phyloP scores from a whole-genome alignment of 2,888 invertebrate genomes.

The Callinectes sapidus region DNA sequence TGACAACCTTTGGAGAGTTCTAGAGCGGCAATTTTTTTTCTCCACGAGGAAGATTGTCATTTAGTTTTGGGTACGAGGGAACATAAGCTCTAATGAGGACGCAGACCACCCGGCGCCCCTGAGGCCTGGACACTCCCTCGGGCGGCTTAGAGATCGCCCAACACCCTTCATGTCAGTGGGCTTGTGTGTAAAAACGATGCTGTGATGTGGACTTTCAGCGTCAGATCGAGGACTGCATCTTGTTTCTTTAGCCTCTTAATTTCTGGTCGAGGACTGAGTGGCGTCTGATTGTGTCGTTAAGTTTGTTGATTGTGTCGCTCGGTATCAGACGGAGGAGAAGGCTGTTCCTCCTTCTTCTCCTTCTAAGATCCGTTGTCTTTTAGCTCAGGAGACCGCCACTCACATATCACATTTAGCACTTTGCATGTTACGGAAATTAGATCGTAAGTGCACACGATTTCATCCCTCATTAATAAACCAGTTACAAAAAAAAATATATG shows the following conservation, averaged over 20 bases:
- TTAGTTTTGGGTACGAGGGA: not conserved
- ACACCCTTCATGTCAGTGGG: constrained; percentile 6
- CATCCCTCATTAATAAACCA: not conserved
- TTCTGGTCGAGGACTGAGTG: not conserved
- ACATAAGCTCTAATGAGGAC: constrained; percentile 5
- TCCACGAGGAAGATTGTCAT: not conserved
- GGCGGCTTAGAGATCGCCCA: not conserved
- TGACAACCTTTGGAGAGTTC: not conserved
- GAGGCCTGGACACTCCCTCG: not conserved
- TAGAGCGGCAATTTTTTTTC: not conserved
- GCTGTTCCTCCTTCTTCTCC: not conserved
- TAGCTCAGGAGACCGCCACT: not conserved
- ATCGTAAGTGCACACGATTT: not conserved
- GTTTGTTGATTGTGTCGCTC: constrained; percentile 17
- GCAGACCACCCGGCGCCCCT: not conserved
- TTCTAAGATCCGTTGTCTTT: not conserved
- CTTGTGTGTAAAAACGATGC: not conserved
- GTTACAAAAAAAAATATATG: not conserved
- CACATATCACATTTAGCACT: not conserved
- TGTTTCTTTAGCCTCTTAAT: not conserved
- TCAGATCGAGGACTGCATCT: not conserved
- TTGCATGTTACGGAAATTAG: not conserved
- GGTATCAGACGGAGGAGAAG: not conserved
- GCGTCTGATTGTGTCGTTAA: not conserved
- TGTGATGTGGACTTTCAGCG: not conserved